Conservation (phyloP, 64 coral and sea anemone genomes). For the Stylophora pistillata region DNA sequence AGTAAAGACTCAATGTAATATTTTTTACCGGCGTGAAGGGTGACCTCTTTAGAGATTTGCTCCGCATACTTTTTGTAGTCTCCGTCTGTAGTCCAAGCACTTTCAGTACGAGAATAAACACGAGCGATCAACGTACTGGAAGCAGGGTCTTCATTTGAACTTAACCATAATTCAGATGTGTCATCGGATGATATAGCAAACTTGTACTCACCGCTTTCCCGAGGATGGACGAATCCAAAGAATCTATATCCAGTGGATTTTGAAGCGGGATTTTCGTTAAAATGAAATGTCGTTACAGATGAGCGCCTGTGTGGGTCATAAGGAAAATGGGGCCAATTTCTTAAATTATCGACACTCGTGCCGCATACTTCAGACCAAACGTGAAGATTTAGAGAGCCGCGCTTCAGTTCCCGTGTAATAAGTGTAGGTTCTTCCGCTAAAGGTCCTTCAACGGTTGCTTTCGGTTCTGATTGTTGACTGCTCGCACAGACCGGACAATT, state of each 20-base stretch:
- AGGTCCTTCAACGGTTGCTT: too few relatives aligned
- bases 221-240: slow-evolving; percentile 88
- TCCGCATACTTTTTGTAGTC: slow-evolving; percentile 81
- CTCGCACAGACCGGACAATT: too few relatives aligned
- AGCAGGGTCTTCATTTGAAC: slow-evolving; percentile 56
- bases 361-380: slow-evolving; percentile 84
- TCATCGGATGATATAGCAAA: slow-evolving; percentile 89
- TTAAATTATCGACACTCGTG: slow-evolving; percentile 60
- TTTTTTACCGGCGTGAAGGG: slow-evolving; percentile 47
- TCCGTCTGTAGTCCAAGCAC: slow-evolving; percentile 19
- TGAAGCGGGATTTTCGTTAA: not conserved
- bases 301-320: not conserved
- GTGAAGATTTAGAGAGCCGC: slow-evolving; percentile 66
- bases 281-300: not conserved
- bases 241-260: slow-evolving; percentile 75
- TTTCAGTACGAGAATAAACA: slow-evolving; percentile 61
- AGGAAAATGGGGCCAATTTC: slow-evolving; percentile 1
- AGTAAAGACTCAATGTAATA: slow-evolving; percentile 90
- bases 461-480: too few relatives aligned
- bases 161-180: slow-evolving; percentile 91
- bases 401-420: not conserved
- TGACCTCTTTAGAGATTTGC: slow-evolving; percentile 73
- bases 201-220: slow-evolving; percentile 57
- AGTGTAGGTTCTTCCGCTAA: not conserved
- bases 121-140: slow-evolving; percentile 53